phyloP scores from a whole-genome alignment of 2,888 invertebrate genomes.

The Lasioglossum leucozonium region DNA sequence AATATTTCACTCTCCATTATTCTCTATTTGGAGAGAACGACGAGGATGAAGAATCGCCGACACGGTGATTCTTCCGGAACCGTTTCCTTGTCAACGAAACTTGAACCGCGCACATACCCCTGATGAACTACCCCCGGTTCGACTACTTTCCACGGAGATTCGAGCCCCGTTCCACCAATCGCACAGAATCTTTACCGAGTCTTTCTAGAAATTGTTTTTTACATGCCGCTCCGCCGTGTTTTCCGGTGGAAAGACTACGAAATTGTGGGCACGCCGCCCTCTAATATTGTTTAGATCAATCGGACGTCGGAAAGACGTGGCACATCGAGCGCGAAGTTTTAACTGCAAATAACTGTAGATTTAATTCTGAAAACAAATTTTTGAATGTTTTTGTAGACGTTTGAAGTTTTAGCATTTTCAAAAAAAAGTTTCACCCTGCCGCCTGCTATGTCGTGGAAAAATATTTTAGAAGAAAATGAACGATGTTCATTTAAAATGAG shows the following conservation, averaged over 20 bases:
- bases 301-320: too few species aligned
- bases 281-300: too few species aligned
- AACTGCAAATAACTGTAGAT: too few species aligned
- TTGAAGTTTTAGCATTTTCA: not conserved
- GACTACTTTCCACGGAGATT: not conserved
- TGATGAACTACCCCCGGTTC: not conserved
- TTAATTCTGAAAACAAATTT: not conserved
- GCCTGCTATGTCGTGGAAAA: not conserved
- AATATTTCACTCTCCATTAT: conserved; percentile 60
- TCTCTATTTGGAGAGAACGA: conserved; percentile 44
- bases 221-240: not conserved
- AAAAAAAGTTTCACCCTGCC: not conserved
- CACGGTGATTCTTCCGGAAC: conserved; percentile 23
- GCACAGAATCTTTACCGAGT: not conserved
- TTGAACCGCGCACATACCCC: not conserved
- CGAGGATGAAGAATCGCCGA: conserved; percentile 42
- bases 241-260: too few species aligned
- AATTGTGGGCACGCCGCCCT: too few species aligned
- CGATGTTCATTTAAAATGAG: not conserved
- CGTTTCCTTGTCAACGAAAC: conserved; percentile 23
- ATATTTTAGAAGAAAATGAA: not conserved
- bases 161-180: not conserved
- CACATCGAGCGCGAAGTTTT: too few species aligned
- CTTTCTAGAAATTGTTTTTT: conserved; percentile 9
- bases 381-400: not conserved